Evolutionary conservation across 2,888 invertebrate genomes (phyloP).

Genomic region (Drosophila flavopinicola): DNA sequence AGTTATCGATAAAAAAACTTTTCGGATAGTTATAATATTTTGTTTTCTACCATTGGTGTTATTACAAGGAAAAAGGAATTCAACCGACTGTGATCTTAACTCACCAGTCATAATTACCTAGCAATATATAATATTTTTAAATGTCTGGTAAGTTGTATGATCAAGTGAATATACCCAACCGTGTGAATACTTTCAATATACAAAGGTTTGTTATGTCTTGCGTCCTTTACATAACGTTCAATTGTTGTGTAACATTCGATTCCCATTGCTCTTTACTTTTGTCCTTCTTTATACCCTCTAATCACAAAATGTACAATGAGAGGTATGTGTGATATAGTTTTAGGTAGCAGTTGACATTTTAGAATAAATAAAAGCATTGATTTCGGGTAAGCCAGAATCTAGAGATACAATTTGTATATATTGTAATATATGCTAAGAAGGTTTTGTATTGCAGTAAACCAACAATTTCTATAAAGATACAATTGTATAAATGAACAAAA

Average conservation of each 20-base stretch:
- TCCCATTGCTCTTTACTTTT: conserved; percentile 2
- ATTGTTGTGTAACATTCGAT: conserved; percentile 25
- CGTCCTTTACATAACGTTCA: conserved; percentile 9
- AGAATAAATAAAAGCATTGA: too few relatives aligned
- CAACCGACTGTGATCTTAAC: not conserved
- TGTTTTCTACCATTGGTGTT: too few relatives aligned
- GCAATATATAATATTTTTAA: not conserved
- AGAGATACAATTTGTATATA: too few relatives aligned
- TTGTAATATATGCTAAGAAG: too few relatives aligned
- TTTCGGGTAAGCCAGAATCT: too few relatives aligned
- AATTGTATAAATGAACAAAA: too few relatives aligned
- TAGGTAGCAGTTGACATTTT: not conserved
- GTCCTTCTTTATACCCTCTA: conserved; percentile 4
- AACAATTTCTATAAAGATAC: too few relatives aligned
- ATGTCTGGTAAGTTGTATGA: not conserved
- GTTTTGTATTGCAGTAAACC: too few relatives aligned
- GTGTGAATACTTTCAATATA: not conserved
- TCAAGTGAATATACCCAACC: not conserved
- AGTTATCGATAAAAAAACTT: too few relatives aligned
- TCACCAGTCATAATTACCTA: not conserved
- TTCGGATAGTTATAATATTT: too few relatives aligned
- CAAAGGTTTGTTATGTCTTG: not conserved
- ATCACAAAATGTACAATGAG: not conserved
- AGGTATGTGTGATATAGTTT: not conserved
- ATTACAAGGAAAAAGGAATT: too few relatives aligned